Percentiles rank a stretch among this genome's conserved stretches.
Evolutionary conservation across 2,113 vertebrate species (phyloP).

Genomic region (Channa argus): DNA sequence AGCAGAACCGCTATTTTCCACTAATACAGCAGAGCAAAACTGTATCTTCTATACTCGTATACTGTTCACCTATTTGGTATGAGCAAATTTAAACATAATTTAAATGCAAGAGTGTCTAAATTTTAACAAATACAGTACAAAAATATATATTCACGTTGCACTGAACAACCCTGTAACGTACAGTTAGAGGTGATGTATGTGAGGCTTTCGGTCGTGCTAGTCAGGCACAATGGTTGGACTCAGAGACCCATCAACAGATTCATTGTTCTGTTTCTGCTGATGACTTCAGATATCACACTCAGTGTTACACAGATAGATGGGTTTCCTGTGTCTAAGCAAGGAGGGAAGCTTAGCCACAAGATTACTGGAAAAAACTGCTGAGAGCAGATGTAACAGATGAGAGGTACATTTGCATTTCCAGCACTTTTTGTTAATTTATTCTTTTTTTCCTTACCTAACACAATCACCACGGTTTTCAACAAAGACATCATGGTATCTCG

Average conservation of each 20-base stretch:
- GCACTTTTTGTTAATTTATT: background rate
- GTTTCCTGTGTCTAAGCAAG: background rate
- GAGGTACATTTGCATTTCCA: background rate
- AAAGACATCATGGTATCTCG: conserved; percentile 99
- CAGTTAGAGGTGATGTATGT: conserved; percentile 6
- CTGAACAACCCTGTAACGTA: background rate
- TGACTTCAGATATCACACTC: conserved; percentile 28
- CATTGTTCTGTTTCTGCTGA: conserved; percentile 63
- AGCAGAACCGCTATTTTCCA: background rate
- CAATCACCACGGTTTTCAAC: conserved; percentile 97
- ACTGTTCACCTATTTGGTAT: background rate
- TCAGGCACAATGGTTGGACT: conserved; percentile 73
- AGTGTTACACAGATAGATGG: conserved; percentile 14
- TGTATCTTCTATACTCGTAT: background rate
- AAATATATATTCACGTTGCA: background rate
- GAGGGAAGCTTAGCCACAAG: background rate
- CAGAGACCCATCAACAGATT: conserved; percentile 56
- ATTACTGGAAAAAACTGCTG: background rate
- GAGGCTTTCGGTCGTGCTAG: conserved; percentile 54
- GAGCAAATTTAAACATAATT: background rate
- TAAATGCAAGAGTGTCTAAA: background rate
- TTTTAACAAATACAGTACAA: too few relatives aligned
- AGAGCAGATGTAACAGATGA: too few relatives aligned
- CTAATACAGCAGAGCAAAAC: too few relatives aligned
- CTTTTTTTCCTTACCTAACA: conserved; percentile 89